Evolutionary conservation across 2,113 vertebrate genomes (phyloP).

Genomic region (Daboia siamensis): DNA sequence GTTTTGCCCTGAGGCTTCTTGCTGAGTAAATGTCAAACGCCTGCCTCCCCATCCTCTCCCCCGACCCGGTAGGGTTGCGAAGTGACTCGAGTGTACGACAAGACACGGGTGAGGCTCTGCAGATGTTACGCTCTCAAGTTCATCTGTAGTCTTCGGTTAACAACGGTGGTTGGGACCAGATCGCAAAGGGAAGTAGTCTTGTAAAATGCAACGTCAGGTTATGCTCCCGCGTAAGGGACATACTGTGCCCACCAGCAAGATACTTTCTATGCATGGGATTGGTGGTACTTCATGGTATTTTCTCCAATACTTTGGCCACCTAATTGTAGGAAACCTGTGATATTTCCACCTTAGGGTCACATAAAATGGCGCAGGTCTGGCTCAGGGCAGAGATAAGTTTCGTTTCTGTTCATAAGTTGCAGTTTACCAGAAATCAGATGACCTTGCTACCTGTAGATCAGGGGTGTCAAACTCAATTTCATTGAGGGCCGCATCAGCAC

Average conservation of each 20-base stretch:
- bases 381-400: no score
- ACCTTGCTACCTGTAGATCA: no score
- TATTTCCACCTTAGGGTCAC: no score
- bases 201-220: neutral
- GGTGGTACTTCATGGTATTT: neutral
- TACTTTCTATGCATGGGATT: neutral
- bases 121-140: neutral
- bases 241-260: neutral
- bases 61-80: neutral
- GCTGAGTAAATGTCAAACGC: neutral
- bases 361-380: no score
- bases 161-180: neutral
- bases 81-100: neutral
- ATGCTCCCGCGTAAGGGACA: neutral
- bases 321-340: no score
- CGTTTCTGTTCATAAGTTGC: no score
- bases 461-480: no score
- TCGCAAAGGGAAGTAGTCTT: neutral
- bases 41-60: no score
- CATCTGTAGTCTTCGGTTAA: neutral
- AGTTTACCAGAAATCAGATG: no score
- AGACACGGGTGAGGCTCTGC: neutral
- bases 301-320: neutral
- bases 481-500: no score
- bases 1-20: neutral